phyloP scores from a whole-genome alignment of 2,888 invertebrate genomes.

The Leptopterna dolabrata region DNA sequence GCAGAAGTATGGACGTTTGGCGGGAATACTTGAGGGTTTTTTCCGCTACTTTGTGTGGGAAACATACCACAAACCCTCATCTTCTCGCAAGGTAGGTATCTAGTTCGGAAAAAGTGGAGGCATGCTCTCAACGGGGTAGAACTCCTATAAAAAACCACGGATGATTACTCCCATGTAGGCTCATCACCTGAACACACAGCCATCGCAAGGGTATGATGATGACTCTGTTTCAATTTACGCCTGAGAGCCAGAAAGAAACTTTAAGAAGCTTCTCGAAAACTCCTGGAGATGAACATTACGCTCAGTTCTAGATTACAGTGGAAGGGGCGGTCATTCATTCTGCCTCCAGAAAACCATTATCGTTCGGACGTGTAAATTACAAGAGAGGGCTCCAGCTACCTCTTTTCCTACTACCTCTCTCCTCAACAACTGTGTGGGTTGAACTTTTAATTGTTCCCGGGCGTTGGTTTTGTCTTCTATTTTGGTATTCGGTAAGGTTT shows the following conservation, averaged over 20 bases:
- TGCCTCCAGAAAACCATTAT: conserved; percentile 48
- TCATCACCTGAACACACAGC: conserved; percentile 48
- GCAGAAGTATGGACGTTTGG: background rate
- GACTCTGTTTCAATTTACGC: conserved; percentile 52
- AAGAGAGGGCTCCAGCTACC: conserved; percentile 42
- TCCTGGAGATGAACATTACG: conserved; percentile 33
- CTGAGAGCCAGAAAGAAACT: conserved; percentile 1
- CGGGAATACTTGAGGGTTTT: background rate
- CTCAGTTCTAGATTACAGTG: conserved; percentile 54
- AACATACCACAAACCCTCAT: background rate
- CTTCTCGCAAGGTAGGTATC: background rate
- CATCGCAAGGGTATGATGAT: conserved; percentile 34
- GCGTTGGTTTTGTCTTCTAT: background rate
- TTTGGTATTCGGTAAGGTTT: background rate
- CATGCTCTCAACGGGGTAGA: background rate
- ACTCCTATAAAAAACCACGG: conserved; percentile 18
- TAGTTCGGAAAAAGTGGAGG: background rate
- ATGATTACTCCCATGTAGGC: conserved; percentile 44
- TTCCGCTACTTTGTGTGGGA: background rate
- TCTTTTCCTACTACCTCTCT: conserved; percentile 28
- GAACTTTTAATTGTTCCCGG: conserved; percentile 49
- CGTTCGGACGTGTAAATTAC: conserved; percentile 56
- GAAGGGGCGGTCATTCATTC: conserved; percentile 52
- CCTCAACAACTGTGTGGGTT: conserved; percentile 43
- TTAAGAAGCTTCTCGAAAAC: conserved; percentile 16